Evolutionary conservation across 1,140 invertebrate species (phyloP), one percentile per base, ranked within the genome.

Genomic region (Procambarus clarkii): DNA sequence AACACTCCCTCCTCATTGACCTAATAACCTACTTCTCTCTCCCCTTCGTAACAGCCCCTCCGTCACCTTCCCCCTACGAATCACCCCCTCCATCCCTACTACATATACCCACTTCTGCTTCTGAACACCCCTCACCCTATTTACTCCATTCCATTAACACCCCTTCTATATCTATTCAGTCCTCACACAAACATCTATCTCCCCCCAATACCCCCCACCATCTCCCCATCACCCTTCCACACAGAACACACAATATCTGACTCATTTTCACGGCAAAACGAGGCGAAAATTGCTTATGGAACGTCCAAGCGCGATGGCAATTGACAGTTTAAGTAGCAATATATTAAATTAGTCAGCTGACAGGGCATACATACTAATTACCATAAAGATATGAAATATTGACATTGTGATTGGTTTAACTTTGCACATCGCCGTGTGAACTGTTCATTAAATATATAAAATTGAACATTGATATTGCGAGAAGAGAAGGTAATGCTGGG

Each of bases 371-470:
- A 45, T 44, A 44, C 85, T 87, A 87, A 87, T 87, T 87, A 87
- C 85, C 85, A 87, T 87, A 87, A 87, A 87, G 85, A 87, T 87
- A 87, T 87, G 85, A 87, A 76, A 77, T 87, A 87, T 87, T 87
- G 74, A n/a, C 74, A 54, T 58, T 60, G 74, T 54, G 85, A 87
- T 78, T 74, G 71, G 85, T 45, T 77, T 78, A 77, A 87, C 74
- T 79, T 87, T 77, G 85, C 48, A 21, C 50, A 77, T 79, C 50
- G 60, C 81, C 60, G 60, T 69, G 81, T 44, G 60, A 64, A 83
- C 81, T 83, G 81, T 83, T 83, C 44, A 83, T 83, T 83, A 83
- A 44, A 83, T 46, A 46, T 64, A 83, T 83, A 83, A 69, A 46
- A 60, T 50, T 44, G 76, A 78, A 76, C 71, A 60, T n/a, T 60